Percentiles rank a stretch among this genome's conserved stretches.
Conservation (phyloP, 2,797 vertebrate species). For the Pempheris klunzingeri region DNA sequence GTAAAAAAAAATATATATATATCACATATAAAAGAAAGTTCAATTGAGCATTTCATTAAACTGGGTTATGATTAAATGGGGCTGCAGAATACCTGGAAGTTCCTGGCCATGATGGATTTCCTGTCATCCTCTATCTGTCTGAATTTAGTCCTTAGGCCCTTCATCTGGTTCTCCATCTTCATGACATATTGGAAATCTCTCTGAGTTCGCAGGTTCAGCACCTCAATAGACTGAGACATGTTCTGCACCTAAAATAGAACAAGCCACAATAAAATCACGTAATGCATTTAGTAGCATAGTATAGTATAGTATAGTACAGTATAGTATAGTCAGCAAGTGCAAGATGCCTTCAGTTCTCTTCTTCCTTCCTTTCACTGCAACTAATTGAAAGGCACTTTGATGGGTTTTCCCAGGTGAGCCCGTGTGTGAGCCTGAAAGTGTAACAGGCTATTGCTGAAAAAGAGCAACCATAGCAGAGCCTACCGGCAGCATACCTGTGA, state of each 20-base stretch:
- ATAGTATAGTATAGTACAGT: neutral
- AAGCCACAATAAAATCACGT: neutral
- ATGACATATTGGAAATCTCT: conserved; percentile 99
- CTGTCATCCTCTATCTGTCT: conserved; percentile 97
- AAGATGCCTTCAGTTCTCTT: neutral
- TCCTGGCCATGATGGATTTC: conserved; percentile 95
- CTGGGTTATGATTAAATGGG: conserved; percentile 14
- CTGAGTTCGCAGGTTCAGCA: conserved; percentile 96
- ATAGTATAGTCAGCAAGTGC: neutral
- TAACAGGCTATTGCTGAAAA: conserved; percentile 21
- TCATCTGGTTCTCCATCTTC: conserved; percentile 99
- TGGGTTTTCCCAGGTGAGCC: conserved; percentile 31
- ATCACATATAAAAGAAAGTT: conserved; percentile 20
- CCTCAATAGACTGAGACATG: conserved; percentile 99
- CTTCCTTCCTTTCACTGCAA: conserved; percentile 3
- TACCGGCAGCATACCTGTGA: neutral
- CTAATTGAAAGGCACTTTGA: conserved; percentile 52
- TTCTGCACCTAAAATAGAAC: conserved; percentile 92
- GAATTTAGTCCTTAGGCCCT: conserved; percentile 96
- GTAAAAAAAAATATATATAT: too few relatives aligned
- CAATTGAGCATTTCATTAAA: conserved; percentile 18
- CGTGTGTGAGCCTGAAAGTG: conserved; percentile 21
- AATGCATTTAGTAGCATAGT: neutral
- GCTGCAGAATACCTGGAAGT: conserved; percentile 90
- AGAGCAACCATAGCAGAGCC: conserved; percentile 19